Conservation (phyloP, 1,140 invertebrate species). For the Brachionus manjavacas region DNA sequence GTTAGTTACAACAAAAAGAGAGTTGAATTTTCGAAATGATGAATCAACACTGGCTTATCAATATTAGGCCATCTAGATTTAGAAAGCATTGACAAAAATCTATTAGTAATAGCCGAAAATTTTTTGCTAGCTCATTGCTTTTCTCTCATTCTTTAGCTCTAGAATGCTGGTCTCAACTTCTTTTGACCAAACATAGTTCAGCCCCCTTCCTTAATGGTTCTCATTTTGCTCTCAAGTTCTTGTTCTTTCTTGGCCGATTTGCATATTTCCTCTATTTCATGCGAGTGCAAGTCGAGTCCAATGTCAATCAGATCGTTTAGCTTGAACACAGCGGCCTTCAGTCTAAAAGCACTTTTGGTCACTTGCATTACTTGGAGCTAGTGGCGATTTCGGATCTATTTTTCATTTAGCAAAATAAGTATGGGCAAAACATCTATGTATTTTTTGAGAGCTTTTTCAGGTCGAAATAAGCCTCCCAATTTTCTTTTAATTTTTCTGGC, state of each 20-base stretch:
- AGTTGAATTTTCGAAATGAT: too few relatives aligned
- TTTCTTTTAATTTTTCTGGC: too few relatives aligned
- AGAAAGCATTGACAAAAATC: constrained; percentile 48
- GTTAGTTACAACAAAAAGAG: too few relatives aligned
- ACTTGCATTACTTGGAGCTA: constrained; percentile 58
- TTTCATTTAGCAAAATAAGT: not conserved
- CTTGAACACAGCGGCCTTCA: too few relatives aligned
- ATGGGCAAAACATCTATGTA: constrained; percentile 30
- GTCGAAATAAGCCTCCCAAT: constrained; percentile 27
- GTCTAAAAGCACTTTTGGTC: constrained; percentile 54
- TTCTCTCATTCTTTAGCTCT: constrained; percentile 55
- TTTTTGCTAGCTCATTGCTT: constrained; percentile 51
- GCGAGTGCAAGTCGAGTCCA: constrained; percentile 54
- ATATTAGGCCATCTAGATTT: constrained; percentile 49
- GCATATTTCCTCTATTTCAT: constrained; percentile 56
- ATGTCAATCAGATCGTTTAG: too few relatives aligned
- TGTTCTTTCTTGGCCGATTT: constrained; percentile 53
- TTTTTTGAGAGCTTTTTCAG: constrained; percentile 15
- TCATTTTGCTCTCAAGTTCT: constrained; percentile 57
- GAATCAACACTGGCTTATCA: constrained; percentile 53
- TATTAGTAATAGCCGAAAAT: too few relatives aligned
- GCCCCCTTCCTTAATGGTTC: constrained; percentile 54
- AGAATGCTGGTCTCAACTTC: constrained; percentile 54
- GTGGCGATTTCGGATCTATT: constrained; percentile 57
- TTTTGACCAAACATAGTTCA: constrained; percentile 54